Percentiles rank a stretch among this genome's conserved stretches.
phyloP scores from a whole-genome alignment of 2,888 invertebrate genomes.

The Alentia gelatinosa region DNA sequence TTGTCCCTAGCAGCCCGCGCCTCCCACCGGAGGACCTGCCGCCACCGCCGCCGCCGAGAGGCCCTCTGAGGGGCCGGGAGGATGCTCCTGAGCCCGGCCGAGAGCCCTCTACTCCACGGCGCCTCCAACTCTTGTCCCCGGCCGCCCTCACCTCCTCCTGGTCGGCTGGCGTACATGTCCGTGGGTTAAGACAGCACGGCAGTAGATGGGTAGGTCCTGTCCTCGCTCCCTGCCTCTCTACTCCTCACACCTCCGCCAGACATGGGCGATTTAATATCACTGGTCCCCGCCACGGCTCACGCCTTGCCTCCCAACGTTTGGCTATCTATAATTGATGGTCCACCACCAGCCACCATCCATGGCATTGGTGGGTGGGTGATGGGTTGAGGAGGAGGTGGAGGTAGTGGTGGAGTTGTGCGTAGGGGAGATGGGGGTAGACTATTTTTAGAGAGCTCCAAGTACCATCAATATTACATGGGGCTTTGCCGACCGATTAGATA shows the following conservation, averaged over 20 bases:
- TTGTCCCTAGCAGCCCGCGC: not conserved
- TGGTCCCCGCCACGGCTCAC: not conserved
- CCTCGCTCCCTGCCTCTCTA: not conserved
- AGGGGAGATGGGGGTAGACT: not conserved
- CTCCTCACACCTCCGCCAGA: not conserved
- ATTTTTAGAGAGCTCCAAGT: slow-evolving; percentile 40
- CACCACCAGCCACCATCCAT: not conserved
- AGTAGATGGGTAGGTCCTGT: too few relatives aligned
- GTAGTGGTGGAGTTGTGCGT: not conserved
- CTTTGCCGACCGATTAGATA: slow-evolving; percentile 40
- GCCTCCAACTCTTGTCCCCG: not conserved
- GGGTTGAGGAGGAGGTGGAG: not conserved
- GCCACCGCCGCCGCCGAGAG: not conserved
- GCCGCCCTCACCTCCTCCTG: not conserved
- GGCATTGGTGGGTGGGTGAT: not conserved
- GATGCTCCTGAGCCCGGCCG: not conserved
- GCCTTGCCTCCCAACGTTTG: slow-evolving; percentile 16
- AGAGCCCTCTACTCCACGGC: not conserved
- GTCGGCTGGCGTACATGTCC: too few relatives aligned
- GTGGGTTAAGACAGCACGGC: too few relatives aligned
- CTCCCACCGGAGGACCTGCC: not conserved
- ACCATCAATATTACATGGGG: slow-evolving; percentile 40
- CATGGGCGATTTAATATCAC: slow-evolving; percentile 21
- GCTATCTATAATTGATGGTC: slow-evolving; percentile 39
- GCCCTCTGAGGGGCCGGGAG: not conserved